These are phyloP conservation scores for Nomada ruficornis DNA, from an alignment of 2,888 invertebrate species.

Conservation along the genomic window DNA sequence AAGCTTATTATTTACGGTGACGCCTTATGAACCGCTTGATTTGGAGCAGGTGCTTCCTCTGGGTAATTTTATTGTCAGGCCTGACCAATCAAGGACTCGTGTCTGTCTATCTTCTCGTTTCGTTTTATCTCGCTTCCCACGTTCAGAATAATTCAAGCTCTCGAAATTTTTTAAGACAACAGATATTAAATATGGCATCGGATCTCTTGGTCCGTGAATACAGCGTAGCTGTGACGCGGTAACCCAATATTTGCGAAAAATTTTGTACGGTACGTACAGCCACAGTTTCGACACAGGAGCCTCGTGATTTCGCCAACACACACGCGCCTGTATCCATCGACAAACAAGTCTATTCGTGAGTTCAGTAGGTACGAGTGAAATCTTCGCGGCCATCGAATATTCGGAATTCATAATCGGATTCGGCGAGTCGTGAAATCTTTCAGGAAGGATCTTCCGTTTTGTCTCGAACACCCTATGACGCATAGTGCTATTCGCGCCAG, in stretches of 20 bases:
- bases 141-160: conserved; percentile 7
- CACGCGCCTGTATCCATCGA: background rate
- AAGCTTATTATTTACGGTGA: background rate
- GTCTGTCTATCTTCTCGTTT: background rate
- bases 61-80: too few relatives aligned
- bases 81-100: too few relatives aligned
- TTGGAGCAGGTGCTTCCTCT: too few relatives aligned
- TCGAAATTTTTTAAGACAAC: conserved; percentile 24
- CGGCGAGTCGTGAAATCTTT: conserved; percentile 38
- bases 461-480: conserved; percentile 21
- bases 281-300: conserved; percentile 1
- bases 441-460: conserved; percentile 31
- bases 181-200: background rate
- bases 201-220: conserved; percentile 18
- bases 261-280: conserved; percentile 16
- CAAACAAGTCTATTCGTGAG: background rate
- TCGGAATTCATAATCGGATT: conserved; percentile 39
- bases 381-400: conserved; percentile 51
- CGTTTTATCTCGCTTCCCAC: background rate
- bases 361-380: conserved; percentile 4
- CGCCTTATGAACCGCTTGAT: too few relatives aligned
- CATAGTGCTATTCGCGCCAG: conserved; percentile 31
- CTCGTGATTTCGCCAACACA: background rate
- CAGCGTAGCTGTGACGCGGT: conserved; percentile 20
- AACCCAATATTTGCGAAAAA: conserved; percentile 55